phyloP scores from a whole-genome alignment of 2,113 vertebrate species.

The Lepus europaeus region DNA sequence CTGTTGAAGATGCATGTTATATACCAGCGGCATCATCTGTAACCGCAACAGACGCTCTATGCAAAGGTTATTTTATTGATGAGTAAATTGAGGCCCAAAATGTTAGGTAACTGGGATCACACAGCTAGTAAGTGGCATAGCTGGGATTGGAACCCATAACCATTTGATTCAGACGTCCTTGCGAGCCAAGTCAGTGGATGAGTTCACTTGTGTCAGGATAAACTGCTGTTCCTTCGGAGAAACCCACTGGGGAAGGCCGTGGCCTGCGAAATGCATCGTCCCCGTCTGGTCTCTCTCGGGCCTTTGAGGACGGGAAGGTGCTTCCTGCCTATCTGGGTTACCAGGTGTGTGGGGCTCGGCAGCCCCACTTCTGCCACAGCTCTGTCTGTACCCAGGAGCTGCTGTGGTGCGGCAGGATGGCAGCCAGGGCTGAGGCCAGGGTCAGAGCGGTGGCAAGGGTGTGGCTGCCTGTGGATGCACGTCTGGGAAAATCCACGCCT shows the following conservation, averaged over 20 bases:
- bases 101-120: slow-evolving; percentile 4
- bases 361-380: not conserved
- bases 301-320: not conserved
- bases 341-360: not conserved
- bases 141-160: not conserved
- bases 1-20: slow-evolving; percentile 22
- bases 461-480: not conserved
- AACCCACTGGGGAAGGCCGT: not conserved
- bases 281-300: not conserved
- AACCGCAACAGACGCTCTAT: slow-evolving; percentile 34
- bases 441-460: not conserved
- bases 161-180: not conserved
- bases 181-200: not conserved
- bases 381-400: not conserved
- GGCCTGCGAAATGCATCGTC: not conserved
- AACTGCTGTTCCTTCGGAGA: slow-evolving; percentile 13
- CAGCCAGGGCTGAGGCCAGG: not conserved
- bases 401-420: not conserved
- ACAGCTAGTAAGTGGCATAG: not conserved
- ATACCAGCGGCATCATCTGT: slow-evolving; percentile 4
- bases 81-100: slow-evolving; percentile 22
- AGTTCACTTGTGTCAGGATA: slow-evolving; percentile 2
- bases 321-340: not conserved
- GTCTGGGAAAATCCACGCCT: not conserved
- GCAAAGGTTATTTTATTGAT: not conserved